A percentile compares a stretch with the other conserved stretches of the same genome.
Evolutionary conservation across 2,113 vertebrate species (phyloP).

Genomic region (Tamias sibiricus): DNA sequence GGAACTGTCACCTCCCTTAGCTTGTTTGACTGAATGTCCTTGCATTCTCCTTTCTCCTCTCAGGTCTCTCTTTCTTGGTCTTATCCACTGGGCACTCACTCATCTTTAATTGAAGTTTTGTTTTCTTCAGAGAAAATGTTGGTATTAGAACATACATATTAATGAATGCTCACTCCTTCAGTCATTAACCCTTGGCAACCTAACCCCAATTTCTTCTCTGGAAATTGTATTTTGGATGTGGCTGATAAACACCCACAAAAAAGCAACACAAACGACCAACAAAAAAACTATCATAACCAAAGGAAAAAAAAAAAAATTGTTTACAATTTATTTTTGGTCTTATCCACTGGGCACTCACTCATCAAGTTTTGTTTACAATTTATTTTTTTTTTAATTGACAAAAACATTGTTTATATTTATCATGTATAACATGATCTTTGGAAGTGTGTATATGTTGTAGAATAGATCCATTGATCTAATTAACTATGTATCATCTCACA

Average conservation of each 20-base stretch:
- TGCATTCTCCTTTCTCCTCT: neutral
- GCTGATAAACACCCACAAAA: too few relatives aligned
- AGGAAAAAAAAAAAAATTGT: too few relatives aligned
- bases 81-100: too few relatives aligned
- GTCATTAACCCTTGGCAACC: conserved; percentile 5
- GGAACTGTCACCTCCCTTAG: neutral
- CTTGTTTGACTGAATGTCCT: neutral
- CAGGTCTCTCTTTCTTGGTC: neutral
- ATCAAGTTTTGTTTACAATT: neutral
- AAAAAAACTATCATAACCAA: too few relatives aligned
- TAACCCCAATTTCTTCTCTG: neutral
- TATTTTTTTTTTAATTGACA: neutral
- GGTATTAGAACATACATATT: conserved; percentile 27
- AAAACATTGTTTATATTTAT: neutral
- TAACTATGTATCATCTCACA: neutral
- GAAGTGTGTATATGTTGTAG: neutral
- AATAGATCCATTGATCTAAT: neutral
- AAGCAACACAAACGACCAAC: too few relatives aligned
- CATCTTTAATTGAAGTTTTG: neutral
- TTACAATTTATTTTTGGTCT: too few relatives aligned
- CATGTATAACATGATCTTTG: neutral
- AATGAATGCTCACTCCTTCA: neutral
- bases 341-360: neutral
- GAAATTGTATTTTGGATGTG: neutral
- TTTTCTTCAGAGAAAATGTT: conserved; percentile 53